Percentiles rank a stretch among this genome's conserved stretches.
Conservation (phyloP, 2,888 invertebrate species). For the Melitaea athalia region DNA sequence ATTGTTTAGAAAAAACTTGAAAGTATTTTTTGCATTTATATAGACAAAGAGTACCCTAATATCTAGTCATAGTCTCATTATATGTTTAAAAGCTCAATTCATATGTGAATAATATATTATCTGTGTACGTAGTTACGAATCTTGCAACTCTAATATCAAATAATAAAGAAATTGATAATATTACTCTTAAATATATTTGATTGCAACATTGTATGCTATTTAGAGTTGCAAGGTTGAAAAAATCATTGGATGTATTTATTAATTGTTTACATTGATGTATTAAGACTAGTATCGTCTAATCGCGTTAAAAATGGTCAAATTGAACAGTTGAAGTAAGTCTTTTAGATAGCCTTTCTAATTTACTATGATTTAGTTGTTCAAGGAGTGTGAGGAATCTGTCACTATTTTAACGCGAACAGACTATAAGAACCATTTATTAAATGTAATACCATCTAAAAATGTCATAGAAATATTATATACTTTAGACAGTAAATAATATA, state of each 20-base stretch:
- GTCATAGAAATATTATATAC: not conserved
- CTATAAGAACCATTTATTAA: too few species aligned
- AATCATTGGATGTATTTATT: not conserved
- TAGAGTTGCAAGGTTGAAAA: slow-evolving; percentile 6
- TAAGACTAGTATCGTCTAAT: not conserved
- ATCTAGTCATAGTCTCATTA: slow-evolving; percentile 23
- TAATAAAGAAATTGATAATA: not conserved
- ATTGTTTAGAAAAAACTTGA: not conserved
- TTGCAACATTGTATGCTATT: not conserved
- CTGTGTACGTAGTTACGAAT: slow-evolving; percentile 4
- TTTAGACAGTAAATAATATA: not conserved
- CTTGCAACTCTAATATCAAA: slow-evolving; percentile 3
- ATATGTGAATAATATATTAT: slow-evolving; percentile 11
- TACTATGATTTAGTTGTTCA: too few species aligned
- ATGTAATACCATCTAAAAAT: too few species aligned
- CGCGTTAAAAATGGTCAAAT: too few species aligned
- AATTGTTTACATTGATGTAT: not conserved
- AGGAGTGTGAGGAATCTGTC: too few species aligned
- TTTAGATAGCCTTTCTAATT: too few species aligned
- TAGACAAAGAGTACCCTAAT: slow-evolving; percentile 22
- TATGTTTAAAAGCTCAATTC: slow-evolving; percentile 19
- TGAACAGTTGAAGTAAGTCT: too few species aligned
- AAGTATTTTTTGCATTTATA: slow-evolving; percentile 24
- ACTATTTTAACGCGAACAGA: too few species aligned
- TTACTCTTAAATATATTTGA: not conserved